A percentile compares a stretch with the other conserved stretches of the same genome.
Evolutionary conservation across 2,888 invertebrate species (phyloP).

Genomic region (Ecliptopera silaceata): DNA sequence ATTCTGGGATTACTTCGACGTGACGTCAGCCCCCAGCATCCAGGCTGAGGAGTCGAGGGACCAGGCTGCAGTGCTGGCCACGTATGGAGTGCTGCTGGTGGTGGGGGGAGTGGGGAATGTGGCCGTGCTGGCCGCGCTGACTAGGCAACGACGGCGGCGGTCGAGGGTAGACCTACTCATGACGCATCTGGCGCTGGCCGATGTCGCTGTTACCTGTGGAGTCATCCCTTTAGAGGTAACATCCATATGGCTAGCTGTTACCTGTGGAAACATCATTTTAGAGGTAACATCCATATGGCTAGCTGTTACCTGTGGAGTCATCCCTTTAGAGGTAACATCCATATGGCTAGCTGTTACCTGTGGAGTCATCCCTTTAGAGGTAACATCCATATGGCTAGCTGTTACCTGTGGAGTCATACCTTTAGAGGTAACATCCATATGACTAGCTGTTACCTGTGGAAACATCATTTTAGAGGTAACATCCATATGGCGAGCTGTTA

Average conservation of each 20-base stretch:
- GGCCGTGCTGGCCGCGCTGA: conserved; percentile 86
- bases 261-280: conserved; percentile 90
- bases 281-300: conserved; percentile 77
- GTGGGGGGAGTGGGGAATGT: conserved; percentile 88
- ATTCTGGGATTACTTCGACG: conserved; percentile 72
- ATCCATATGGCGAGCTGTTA: too few species aligned
- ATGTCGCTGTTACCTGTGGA: conserved; percentile 91
- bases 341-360: background rate
- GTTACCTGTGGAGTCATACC: too few species aligned
- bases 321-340: conserved; percentile 85
- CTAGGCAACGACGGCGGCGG: conserved; percentile 85
- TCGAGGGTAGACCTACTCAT: conserved; percentile 91
- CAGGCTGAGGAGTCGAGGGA: conserved; percentile 48
- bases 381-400: conserved; percentile 42
- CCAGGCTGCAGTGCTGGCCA: conserved; percentile 76
- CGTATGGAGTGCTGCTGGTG: conserved; percentile 85
- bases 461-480: too few species aligned
- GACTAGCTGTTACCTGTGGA: too few species aligned
- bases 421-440: too few species aligned
- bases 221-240: conserved; percentile 88
- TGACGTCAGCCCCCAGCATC: conserved; percentile 34
- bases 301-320: conserved; percentile 45
- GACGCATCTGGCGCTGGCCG: conserved; percentile 90
- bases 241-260: conserved; percentile 84
- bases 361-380: conserved; percentile 85